Conservation (phyloP, 2,888 invertebrate genomes). For the Epinotia demarniana region DNA sequence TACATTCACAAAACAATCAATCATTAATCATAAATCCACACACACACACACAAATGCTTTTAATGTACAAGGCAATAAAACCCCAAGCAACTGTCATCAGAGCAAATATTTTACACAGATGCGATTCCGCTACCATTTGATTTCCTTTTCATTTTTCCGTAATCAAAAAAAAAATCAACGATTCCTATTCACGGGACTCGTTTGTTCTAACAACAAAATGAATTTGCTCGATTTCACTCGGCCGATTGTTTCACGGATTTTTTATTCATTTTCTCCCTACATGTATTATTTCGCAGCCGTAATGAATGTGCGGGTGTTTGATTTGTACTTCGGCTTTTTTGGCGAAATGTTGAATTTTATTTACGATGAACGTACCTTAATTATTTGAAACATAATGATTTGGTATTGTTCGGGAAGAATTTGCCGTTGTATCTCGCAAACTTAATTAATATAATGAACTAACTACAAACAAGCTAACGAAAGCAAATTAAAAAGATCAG, state of each 20-base stretch:
- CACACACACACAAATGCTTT: neutral
- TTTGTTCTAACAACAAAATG: conserved; percentile 41
- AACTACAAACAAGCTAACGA: too few species aligned
- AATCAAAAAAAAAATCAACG: conserved; percentile 40
- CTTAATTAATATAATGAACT: neutral
- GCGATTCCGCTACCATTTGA: conserved; percentile 3
- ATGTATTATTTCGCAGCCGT: conserved; percentile 15
- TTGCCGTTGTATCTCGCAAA: neutral
- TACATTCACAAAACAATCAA: neutral
- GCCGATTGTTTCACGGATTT: conserved; percentile 38
- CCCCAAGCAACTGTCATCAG: conserved; percentile 8
- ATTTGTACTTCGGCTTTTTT: conserved; percentile 29
- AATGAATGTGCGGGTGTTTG: conserved; percentile 40
- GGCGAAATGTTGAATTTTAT: conserved; percentile 10
- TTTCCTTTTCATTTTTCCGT: conserved; percentile 27
- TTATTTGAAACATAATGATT: neutral
- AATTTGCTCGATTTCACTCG: conserved; percentile 44
- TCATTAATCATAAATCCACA: neutral
- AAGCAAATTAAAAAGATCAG: too few species aligned
- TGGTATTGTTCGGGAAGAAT: neutral
- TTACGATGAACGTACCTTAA: neutral
- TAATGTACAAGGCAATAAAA: neutral
- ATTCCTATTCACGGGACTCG: conserved; percentile 34
- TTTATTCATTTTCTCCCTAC: conserved; percentile 28
- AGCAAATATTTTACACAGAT: conserved; percentile 11